Conservation (phyloP, 2,113 vertebrate genomes). For the Salvelinus fontinalis region DNA sequence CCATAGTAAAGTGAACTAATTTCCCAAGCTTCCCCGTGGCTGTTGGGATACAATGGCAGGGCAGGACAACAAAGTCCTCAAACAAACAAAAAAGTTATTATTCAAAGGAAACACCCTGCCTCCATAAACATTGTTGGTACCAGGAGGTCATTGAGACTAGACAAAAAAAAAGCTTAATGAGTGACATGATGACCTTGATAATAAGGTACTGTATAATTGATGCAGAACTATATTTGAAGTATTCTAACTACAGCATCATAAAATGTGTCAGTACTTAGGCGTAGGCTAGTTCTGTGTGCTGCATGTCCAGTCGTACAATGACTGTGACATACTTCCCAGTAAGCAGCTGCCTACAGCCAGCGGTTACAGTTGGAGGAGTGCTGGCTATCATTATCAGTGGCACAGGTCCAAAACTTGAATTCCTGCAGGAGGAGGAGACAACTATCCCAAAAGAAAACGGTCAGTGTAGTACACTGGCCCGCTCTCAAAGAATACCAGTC, state of each 20-base stretch:
- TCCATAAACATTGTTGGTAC: not conserved
- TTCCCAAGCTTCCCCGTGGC: slow-evolving; percentile 68
- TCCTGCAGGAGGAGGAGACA: slow-evolving; percentile 46
- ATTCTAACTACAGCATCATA: not conserved
- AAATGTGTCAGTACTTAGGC: not conserved
- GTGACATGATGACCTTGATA: not conserved
- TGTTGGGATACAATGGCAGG: slow-evolving; percentile 56
- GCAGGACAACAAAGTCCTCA: slow-evolving; percentile 37
- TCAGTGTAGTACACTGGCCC: not conserved
- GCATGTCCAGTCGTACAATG: not conserved
- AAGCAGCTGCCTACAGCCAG: not conserved
- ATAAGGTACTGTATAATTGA: too few relatives aligned
- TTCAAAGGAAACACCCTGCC: slow-evolving; percentile 19
- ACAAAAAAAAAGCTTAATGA: not conserved
- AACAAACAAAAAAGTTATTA: slow-evolving; percentile 9
- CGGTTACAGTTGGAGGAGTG: slow-evolving; percentile 32
- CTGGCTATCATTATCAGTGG: slow-evolving; percentile 44
- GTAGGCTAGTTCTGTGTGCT: not conserved
- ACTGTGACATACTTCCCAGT: not conserved
- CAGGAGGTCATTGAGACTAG: not conserved
- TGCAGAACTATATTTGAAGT: not conserved
- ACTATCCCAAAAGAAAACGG: slow-evolving; percentile 8
- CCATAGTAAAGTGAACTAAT: slow-evolving; percentile 59
- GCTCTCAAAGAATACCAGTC: slow-evolving; percentile 25
- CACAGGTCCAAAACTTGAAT: slow-evolving; percentile 45